Evolutionary conservation across 2,797 vertebrate species (phyloP), one percentile per base, ranked within the genome.

Genomic region (Hippopotamyrus pictus): DNA sequence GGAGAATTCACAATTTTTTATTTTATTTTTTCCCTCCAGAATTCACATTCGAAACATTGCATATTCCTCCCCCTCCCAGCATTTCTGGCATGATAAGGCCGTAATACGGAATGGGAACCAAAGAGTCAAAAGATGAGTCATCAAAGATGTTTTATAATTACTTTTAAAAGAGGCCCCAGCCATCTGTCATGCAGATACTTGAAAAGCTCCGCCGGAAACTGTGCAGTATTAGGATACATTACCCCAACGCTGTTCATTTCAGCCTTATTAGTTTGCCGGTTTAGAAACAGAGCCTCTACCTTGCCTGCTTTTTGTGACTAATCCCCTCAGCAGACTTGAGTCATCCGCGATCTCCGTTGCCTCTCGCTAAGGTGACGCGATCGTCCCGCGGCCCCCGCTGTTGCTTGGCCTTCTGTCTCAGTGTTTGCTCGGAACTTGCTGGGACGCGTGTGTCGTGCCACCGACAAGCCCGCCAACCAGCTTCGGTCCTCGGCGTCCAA

Each of bases 81-180:
- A 14, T 69, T 57, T 41, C 57, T 88, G 59, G n/a, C 37, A 65
- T 29, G 59, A 88, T 48, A 57, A 25, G 48, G 57, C 57, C 17
- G 19, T 54, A 46, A 65, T 25, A 19, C 8, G 37, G 41, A 88
- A 69, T 5, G 37, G 87, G 11, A 88, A 33, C 33, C 37, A 25
- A 62, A 88, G 41, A 69, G 57, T 46, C 82, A 85, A 85, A 85
- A 85, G 83, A 85, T 85, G 83, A 85, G 44, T 85, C 83, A 85
- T 85, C 83, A 85, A 88, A 46, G 57, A 69, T 65, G 87, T 48
- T 69, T 88, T 50, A 88, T 88, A 65, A 88, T 69, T 88, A 37
- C 87, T 65, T 88, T 87, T 44, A 53, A 65, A 87, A 88, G 25
- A 88, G 53, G 85, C 29, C 22, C 48, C 25, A 57, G 85, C 53